A percentile compares a stretch with the other conserved stretches of the same genome.
phyloP scores from a whole-genome alignment of 2,888 invertebrate genomes.

The Halictus ligatus region DNA sequence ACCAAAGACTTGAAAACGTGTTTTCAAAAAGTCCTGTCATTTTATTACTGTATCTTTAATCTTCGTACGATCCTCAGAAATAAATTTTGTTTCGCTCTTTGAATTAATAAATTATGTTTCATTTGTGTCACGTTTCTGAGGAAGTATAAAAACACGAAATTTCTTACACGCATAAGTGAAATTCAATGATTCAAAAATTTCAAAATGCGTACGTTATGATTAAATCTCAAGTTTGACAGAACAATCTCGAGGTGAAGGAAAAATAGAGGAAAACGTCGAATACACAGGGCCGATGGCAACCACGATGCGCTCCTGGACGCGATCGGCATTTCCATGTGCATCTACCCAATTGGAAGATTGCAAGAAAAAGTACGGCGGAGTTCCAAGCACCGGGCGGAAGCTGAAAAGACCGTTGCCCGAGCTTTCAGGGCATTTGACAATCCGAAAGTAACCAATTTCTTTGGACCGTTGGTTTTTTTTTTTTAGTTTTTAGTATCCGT shows the following conservation, averaged over 20 bases:
- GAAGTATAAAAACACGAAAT: neutral
- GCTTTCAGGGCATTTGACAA: slow-evolving; percentile 5
- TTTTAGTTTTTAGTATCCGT: neutral
- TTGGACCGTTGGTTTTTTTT: neutral
- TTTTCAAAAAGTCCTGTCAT: neutral
- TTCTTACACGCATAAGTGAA: too few relatives aligned
- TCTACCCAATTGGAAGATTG: neutral
- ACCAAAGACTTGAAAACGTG: neutral
- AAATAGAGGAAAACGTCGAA: neutral
- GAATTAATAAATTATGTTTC: neutral
- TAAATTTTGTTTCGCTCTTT: neutral
- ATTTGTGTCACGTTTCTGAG: neutral
- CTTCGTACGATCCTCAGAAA: neutral
- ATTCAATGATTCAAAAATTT: too few relatives aligned
- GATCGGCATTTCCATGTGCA: slow-evolving; percentile 10
- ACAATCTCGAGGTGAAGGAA: neutral
- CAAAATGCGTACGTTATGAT: neutral
- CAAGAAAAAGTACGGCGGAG: neutral
- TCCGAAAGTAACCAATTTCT: slow-evolving; percentile 16
- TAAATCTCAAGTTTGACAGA: neutral
- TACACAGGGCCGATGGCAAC: neutral
- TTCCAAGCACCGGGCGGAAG: neutral
- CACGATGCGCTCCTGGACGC: neutral
- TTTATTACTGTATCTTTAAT: neutral
- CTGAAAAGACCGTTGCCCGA: slow-evolving; percentile 6